Percentiles rank a stretch among this genome's conserved stretches.
Conservation (phyloP, 2,797 vertebrate species). For the Enteromius trimaculatus region DNA sequence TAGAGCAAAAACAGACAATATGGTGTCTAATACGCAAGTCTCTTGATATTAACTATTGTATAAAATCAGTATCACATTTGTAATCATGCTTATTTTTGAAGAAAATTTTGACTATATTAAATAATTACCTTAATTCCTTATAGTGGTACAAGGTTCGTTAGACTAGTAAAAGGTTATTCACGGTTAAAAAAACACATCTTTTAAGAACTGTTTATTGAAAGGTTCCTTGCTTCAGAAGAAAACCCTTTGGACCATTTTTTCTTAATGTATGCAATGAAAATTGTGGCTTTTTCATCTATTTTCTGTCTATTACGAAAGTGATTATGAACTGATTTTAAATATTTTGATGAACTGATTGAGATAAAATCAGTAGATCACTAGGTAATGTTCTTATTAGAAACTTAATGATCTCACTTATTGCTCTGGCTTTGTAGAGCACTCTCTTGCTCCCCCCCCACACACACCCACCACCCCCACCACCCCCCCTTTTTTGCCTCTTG, state of each 20-base stretch:
- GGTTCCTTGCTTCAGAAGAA: not conserved
- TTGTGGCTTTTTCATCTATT: not conserved
- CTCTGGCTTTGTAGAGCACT: conserved; percentile 7
- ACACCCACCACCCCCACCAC: too few species aligned
- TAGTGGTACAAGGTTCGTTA: not conserved
- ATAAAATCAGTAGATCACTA: conserved; percentile 19
- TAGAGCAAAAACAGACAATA: too few species aligned
- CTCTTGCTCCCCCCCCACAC: too few species aligned
- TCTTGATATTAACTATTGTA: too few species aligned
- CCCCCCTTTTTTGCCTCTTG: not conserved
- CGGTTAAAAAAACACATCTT: not conserved
- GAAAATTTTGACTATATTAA: too few species aligned
- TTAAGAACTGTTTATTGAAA: not conserved
- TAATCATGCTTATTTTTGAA: too few species aligned
- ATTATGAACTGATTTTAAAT: not conserved
- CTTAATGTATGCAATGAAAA: not conserved
- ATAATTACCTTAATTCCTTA: not conserved
- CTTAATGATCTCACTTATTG: conserved; percentile 13
- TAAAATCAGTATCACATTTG: too few species aligned
- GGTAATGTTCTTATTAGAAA: conserved; percentile 12
- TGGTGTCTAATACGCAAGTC: too few species aligned
- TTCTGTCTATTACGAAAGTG: not conserved
- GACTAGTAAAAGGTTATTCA: not conserved
- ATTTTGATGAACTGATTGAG: not conserved
- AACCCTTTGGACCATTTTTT: not conserved